Conservation (phyloP, 2,113 vertebrate species). For the Coturnix japonica region DNA sequence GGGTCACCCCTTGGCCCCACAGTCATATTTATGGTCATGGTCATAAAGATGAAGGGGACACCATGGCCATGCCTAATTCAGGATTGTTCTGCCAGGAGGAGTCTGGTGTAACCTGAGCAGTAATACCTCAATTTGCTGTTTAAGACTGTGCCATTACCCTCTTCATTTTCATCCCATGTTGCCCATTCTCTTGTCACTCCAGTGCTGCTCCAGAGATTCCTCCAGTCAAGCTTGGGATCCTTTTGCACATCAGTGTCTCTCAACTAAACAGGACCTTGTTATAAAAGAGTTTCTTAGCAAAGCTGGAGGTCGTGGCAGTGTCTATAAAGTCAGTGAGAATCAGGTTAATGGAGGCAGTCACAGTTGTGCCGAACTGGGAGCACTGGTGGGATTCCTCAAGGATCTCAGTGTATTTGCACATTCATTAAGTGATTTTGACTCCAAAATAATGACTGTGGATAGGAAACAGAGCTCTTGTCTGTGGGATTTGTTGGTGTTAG, state of each 20-base stretch:
- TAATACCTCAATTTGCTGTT: not conserved
- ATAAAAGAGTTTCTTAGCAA: not conserved
- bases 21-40: not conserved
- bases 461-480: not conserved
- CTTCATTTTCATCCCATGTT: not conserved
- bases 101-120: not conserved
- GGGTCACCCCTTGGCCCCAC: not conserved
- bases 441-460: not conserved
- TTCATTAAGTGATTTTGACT: not conserved
- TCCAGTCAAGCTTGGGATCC: fast-evolving
- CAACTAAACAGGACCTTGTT: not conserved
- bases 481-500: not conserved
- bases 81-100: not conserved
- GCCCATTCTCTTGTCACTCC: not conserved
- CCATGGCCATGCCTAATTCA: not conserved
- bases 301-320: not conserved
- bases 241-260: fast-evolving
- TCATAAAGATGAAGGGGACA: not conserved
- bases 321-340: not conserved
- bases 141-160: not conserved
- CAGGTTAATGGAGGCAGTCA: not conserved
- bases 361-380: not conserved
- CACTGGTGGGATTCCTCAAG: not conserved
- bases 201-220: fast-evolving
- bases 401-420: not conserved